Conservation (phyloP, 2,797 vertebrate species). For the Chelon labrosus region DNA sequence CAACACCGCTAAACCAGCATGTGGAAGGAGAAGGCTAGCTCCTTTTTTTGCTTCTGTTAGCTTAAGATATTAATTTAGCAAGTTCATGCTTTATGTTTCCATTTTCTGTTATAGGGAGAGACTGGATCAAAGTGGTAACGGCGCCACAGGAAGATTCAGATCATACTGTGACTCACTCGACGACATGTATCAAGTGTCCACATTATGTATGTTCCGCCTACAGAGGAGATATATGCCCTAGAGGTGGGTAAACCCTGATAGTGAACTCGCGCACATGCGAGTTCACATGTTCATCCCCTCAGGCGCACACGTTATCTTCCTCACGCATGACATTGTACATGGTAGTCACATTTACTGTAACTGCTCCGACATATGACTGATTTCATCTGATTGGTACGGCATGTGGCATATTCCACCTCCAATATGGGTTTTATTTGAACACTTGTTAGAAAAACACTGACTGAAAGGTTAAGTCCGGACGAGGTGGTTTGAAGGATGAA, state of each 20-base stretch:
- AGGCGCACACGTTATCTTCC: constrained; percentile 24
- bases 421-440: constrained; percentile 7
- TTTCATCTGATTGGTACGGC: constrained; percentile 26
- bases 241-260: constrained; percentile 74
- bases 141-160: constrained; percentile 54
- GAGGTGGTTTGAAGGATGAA: constrained; percentile 1
- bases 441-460: background rate
- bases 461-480: background rate
- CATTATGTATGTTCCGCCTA: constrained; percentile 74
- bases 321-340: constrained; percentile 37
- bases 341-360: constrained; percentile 25
- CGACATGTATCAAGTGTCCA: constrained; percentile 49
- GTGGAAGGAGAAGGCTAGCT: constrained; percentile 9
- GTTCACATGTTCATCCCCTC: constrained; percentile 33
- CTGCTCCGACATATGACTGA: constrained; percentile 38
- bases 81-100: constrained; percentile 46
- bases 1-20: constrained; percentile 41
- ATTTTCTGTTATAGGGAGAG: constrained; percentile 60
- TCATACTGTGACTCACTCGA: constrained; percentile 51
- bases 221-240: constrained; percentile 84
- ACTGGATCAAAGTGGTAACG: constrained; percentile 51
- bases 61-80: constrained; percentile 31
- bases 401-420: background rate
- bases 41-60: constrained; percentile 22
- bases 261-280: constrained; percentile 46